These are phyloP conservation scores for Dufourea novaeangliae DNA, from an alignment of 1,140 invertebrate species.

Conservation along the genomic window DNA sequence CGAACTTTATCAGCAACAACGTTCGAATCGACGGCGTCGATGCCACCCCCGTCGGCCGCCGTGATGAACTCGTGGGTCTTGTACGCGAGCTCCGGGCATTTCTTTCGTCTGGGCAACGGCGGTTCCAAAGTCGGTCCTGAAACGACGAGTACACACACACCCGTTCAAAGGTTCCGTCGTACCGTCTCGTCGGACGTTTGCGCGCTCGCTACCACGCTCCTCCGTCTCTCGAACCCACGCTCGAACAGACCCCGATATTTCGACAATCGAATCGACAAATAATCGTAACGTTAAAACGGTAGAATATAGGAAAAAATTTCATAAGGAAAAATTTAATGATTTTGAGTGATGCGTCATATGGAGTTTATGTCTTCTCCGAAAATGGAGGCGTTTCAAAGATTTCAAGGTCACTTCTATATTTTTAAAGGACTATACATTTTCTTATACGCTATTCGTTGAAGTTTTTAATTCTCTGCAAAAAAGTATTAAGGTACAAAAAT, in stretches of 20 bases:
- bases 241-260: background rate
- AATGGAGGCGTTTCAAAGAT: no score
- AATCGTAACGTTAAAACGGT: no score
- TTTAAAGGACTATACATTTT: no score
- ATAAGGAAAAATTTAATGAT: no score
- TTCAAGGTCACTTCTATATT: no score
- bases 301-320: no score
- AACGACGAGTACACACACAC: slow-evolving; percentile 64
- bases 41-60: slow-evolving; percentile 82
- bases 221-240: background rate
- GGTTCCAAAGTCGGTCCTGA: slow-evolving; percentile 87
- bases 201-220: background rate
- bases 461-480: no score
- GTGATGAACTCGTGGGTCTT: slow-evolving; percentile 91
- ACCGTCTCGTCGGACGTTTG: background rate
- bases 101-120: slow-evolving; percentile 91
- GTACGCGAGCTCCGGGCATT: slow-evolving; percentile 92
- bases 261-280: background rate
- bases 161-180: background rate
- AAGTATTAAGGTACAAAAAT: no score
- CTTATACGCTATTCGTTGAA: no score
- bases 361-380: no score
- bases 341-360: no score
- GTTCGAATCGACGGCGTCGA: slow-evolving; percentile 79
- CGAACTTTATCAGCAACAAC: slow-evolving; percentile 79